These are phyloP conservation scores for Sminthopsis crassicaudata DNA, from an alignment of 2,113 vertebrate species.

Conservation along the genomic window DNA sequence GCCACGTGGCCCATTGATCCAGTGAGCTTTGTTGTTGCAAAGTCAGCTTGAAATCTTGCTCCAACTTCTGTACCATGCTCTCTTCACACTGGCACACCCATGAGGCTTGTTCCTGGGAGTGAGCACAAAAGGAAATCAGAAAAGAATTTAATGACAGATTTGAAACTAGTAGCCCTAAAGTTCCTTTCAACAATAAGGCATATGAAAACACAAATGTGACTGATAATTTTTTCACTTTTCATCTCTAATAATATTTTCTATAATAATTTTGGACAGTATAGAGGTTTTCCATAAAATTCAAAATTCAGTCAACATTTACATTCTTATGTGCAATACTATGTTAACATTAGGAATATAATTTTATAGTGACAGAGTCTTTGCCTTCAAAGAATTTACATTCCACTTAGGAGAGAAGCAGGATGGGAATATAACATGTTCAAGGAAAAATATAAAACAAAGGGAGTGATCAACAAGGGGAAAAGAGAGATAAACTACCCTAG, in stretches of 20 bases:
- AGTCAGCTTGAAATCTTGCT: slow-evolving; percentile 98
- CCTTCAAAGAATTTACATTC: neutral
- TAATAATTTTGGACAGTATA: neutral
- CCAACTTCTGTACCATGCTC: slow-evolving; percentile 94
- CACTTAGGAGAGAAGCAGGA: neutral
- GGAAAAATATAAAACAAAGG: neutral
- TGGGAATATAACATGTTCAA: neutral
- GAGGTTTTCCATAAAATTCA: neutral
- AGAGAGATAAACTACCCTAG: neutral
- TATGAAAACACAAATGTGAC: neutral
- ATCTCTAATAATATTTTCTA: neutral
- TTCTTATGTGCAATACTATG: neutral
- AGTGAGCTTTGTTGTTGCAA: slow-evolving; percentile 98
- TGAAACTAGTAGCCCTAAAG: neutral
- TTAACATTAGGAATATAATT: neutral
- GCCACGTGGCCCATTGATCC: slow-evolving; percentile 98
- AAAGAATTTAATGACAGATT: neutral
- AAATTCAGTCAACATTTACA: neutral
- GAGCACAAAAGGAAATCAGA: neutral
- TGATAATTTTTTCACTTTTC: neutral
- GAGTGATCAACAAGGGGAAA: neutral
- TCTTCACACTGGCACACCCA: slow-evolving; percentile 99
- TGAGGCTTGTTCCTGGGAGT: slow-evolving; percentile 95
- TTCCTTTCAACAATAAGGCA: neutral
- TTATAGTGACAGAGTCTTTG: neutral